Evolutionary conservation across 1,140 invertebrate genomes (phyloP), one percentile per base, ranked within the genome.

Genomic region (Tetramorium alpestre): DNA sequence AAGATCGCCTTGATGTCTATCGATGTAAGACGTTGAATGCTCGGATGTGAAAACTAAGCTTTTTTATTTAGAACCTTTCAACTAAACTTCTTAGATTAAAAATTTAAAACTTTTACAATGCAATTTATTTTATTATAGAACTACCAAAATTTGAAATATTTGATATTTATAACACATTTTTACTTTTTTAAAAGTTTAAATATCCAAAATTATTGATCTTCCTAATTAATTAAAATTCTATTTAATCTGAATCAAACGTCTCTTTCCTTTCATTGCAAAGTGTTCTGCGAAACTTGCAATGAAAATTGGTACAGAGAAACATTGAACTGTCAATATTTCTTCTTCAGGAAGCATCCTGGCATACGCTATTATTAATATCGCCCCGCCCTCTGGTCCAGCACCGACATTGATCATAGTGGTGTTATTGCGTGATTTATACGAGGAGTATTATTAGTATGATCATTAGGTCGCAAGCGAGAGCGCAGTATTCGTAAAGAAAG

Each of bases 361-460:
- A 51, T 10, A 28, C 2, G n/a, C 56, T 77, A 13, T 78, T 64
- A 78, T 78, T 78, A 78, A 51, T 65, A 25, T 78, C 44, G 41
- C 47, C 16, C 60, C 22, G 58, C 44, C 73, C 56, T 51, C 18
- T 13, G 41, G 7, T 64, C 13, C 73, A 25, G 33, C 33, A n/a
- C 2, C 28, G n/a, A 81, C 28, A 33, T 22, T 54, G 51, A 75
- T 81, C 51, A 33, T 4, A 28, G 51, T 60, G 75, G 5, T 65
- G 47, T 73, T 49, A 18, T 58, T 18, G 4, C 11, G 16, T 86
- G 75, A 80, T 88, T 86, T 88, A 88, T 22, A 22, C 6, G 2
- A 22, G 60, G 28, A 33, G 38, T 70, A 67, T 78, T 58, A 80
- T 88, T 88, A 67, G 38, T 22, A n/a, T 18, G 64, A 58, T 41